Evolutionary conservation across 2,888 invertebrate genomes (phyloP).

Genomic region (Gymnosoma rotundatum): DNA sequence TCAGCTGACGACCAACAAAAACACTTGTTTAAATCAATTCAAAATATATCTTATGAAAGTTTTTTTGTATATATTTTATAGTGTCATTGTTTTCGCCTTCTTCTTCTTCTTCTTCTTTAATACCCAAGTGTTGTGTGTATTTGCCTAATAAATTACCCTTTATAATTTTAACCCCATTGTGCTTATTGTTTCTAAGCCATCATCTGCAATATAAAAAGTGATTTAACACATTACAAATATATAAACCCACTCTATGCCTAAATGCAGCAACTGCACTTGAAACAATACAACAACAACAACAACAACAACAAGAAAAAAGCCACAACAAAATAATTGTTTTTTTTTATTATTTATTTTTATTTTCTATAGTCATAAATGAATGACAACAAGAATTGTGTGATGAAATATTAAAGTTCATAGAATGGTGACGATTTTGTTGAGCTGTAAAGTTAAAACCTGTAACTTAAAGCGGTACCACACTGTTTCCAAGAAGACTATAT

Average conservation of each 20-base stretch:
- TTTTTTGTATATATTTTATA: too few relatives aligned
- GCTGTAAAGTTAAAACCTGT: conserved; percentile 24
- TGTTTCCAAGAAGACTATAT: too few relatives aligned
- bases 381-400: conserved; percentile 57
- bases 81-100: background rate
- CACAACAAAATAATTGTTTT: conserved; percentile 14
- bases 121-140: conserved; percentile 9
- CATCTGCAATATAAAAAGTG: conserved; percentile 55
- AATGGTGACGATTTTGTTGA: conserved; percentile 50
- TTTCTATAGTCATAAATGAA: conserved; percentile 17
- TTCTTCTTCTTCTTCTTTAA: background rate
- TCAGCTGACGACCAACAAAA: too few relatives aligned
- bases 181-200: conserved; percentile 41
- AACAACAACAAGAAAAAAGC: conserved; percentile 8
- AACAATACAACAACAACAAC: background rate
- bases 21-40: too few relatives aligned
- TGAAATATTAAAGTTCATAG: conserved; percentile 58
- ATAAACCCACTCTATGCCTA: conserved; percentile 52
- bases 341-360: background rate
- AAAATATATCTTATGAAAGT: too few relatives aligned
- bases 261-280: background rate
- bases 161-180: conserved; percentile 48
- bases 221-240: conserved; percentile 38
- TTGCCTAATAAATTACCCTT: conserved; percentile 52
- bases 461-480: background rate